Conservation (phyloP, 53 echinoderm and acorn worm species). For the Mesocentrotus franciscanus region DNA sequence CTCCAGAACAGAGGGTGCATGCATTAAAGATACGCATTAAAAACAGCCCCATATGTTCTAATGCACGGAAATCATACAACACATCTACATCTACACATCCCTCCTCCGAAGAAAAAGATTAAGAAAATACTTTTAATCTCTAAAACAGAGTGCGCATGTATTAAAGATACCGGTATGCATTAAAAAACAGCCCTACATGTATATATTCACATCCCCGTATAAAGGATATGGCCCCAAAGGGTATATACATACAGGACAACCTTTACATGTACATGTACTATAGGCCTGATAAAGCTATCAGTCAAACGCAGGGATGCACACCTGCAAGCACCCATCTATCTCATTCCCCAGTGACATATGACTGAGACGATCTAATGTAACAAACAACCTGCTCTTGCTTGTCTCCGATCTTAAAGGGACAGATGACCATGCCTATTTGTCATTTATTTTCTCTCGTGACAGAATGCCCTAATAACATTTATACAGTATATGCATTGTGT, state of each 20-base stretch:
- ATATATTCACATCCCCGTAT: background rate
- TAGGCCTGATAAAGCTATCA: constrained; percentile 34
- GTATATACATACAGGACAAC: background rate
- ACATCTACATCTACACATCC: too few relatives aligned
- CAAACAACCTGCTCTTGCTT: constrained; percentile 14
- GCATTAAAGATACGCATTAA: too few relatives aligned
- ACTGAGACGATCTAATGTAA: constrained; percentile 27
- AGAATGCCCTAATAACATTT: background rate
- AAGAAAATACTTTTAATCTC: background rate
- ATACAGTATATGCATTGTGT: background rate
- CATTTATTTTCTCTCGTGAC: background rate
- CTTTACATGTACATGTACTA: background rate
- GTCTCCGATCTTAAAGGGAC: background rate
- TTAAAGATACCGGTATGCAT: background rate
- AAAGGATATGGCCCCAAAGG: background rate
- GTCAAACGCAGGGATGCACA: constrained; percentile 13
- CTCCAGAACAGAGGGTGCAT: too few relatives aligned
- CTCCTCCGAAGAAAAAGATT: too few relatives aligned
- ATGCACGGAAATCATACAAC: too few relatives aligned
- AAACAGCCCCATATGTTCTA: too few relatives aligned
- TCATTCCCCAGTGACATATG: constrained; percentile 32
- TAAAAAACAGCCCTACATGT: constrained; percentile 10
- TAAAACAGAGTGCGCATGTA: background rate
- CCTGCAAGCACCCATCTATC: constrained; percentile 41
- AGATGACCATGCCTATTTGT: background rate